Evolutionary conservation across 2,797 vertebrate genomes (phyloP), one percentile per base, ranked within the genome.

Genomic region (Manis pentadactyla): DNA sequence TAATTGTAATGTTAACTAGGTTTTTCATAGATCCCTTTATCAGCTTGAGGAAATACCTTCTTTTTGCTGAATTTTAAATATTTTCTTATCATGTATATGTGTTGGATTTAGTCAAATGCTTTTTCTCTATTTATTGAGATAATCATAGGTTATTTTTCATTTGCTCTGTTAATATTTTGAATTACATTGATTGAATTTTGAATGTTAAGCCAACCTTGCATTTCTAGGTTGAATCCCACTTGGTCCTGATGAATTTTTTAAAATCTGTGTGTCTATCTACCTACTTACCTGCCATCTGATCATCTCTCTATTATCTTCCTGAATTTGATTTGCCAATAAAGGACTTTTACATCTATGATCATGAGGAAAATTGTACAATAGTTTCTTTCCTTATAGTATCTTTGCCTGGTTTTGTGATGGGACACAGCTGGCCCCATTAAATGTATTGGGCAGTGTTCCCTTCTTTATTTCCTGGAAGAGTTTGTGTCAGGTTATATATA

Each of bases 321-420:
- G 34, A 87, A 18, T 75, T 87, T 87, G 75, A 90, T 81, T 90
- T 94, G 51, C 49, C 68, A 19, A 42, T 86, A 75, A 93, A 93
- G 57, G 17, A 91, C n/a, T 83, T 87, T 83, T 31, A 51, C 37
- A 57, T 64, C 27, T 59, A 21, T 87, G 69, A 23, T 87, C 59
- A 42, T 83, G 46, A 90, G 57, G 63, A 23, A 90, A 82, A 63
- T 21, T 66, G 63, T 42, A 42, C 57, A 18, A 13, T 61, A n/a
- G 0, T 82, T 91, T 84, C 42, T 89, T 64, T 66, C 69, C 90
- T 83, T 73, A 5, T 69, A 34, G 12, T 53, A 31, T 78, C 51
- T 69, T 71, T 83, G 46, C 9, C 25, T 55, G n/a, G 25, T 74
- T 92, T 73, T 74, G 53, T 68, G 23, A 84, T 4, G 29, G 31